phyloP scores from a whole-genome alignment of 35 echinoderm and acorn worm genomes.

The Hemicentrotus pulcherrimus region DNA sequence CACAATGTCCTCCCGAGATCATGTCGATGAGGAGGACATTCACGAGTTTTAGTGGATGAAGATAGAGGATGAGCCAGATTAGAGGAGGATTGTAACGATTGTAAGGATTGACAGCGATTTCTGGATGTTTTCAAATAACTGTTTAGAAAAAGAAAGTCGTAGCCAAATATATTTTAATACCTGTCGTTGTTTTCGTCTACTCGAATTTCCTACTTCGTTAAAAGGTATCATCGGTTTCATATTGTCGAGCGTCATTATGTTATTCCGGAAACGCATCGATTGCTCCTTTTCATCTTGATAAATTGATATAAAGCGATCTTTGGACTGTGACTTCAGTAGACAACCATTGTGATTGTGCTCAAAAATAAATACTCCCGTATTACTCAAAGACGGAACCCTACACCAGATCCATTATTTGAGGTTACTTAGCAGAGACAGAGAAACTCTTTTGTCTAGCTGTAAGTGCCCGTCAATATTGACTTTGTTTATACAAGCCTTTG shows the following conservation, averaged over 20 bases:
- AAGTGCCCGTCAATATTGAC: no score
- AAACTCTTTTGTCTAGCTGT: not conserved
- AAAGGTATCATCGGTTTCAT: not conserved
- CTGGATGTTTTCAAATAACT: no score
- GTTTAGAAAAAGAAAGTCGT: no score
- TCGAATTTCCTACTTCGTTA: not conserved
- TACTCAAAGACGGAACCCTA: not conserved
- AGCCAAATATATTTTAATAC: no score
- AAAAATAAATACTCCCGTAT: not conserved
- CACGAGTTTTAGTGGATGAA: no score
- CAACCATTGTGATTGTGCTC: not conserved
- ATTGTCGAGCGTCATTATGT: not conserved
- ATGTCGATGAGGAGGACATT: no score
- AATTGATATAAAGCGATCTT: not conserved
- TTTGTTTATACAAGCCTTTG: no score
- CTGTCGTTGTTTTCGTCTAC: not conserved
- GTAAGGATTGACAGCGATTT: no score
- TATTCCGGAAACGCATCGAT: not conserved
- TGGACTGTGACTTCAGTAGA: not conserved
- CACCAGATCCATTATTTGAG: not conserved
- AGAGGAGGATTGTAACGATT: no score
- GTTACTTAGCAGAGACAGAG: conserved; percentile 9
- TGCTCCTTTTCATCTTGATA: not conserved
- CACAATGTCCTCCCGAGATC: no score
- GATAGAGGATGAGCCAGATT: no score